Evolutionary conservation across 2,888 invertebrate genomes (phyloP), one percentile per base, ranked within the genome.

Genomic region (Folsomia candida): DNA sequence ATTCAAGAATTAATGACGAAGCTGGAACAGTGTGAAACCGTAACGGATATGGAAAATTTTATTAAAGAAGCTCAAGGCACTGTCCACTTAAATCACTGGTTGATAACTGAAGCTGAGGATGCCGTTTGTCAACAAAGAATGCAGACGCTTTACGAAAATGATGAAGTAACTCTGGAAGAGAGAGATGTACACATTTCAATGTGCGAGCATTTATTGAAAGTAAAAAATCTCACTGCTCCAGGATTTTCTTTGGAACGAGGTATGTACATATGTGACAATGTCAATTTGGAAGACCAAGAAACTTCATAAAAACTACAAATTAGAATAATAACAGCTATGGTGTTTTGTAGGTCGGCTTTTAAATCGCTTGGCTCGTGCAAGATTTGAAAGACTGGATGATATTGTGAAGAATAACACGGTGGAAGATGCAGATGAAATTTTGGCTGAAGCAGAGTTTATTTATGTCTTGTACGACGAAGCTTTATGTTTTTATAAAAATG

Each of bases 231-330:
- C 6, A 51, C 72, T 2, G 63, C 75, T 18, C 75, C 76, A 1
- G 76, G 76, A 28, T 67, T 69, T 28, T 75, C 73, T 2, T 70
- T 71, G 2, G 67, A 70, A 11, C 67, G 76, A 68, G 75, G 76
- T 76, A 54, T 29, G 54, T 60, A n/a, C 11, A 14, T 20, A 57
- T 57, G 6, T 11, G 22, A 20, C 14, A 9, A 47, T 57, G 57
- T 57, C 6, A 57, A n/a, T 57, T 57, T 22, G n/a, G n/a, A n/a
- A n/a, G n/a, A n/a, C n/a, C n/a, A n/a, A n/a, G n/a, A n/a, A n/a
- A n/a, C n/a, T n/a, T n/a, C n/a, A n/a, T n/a, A n/a, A n/a, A n/a
- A n/a, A n/a, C n/a, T n/a, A n/a, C n/a, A n/a, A n/a, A n/a, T n/a
- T n/a, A n/a, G 22, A 57, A 57, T 57, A 22, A 9, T 11, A 57